Conservation (phyloP, 2,888 invertebrate species). For the Caenorhabditis afra region DNA sequence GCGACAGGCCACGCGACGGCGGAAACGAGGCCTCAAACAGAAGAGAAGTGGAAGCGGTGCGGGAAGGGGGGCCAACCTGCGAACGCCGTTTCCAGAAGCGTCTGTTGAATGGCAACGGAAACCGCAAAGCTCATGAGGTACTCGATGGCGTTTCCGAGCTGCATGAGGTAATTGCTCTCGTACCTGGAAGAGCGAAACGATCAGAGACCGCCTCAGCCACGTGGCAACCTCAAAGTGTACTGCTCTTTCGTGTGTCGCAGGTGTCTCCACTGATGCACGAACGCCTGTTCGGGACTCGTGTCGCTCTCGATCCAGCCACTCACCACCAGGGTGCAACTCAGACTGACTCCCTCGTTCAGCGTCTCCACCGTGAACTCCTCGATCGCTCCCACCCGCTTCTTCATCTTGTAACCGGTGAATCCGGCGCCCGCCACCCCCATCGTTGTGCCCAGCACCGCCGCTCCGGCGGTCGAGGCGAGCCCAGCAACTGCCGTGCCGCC, state of each 20-base stretch:
- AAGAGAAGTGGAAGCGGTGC: background rate
- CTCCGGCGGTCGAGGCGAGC: slow-evolving; percentile 83
- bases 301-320: slow-evolving; percentile 85
- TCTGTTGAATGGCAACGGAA: slow-evolving; percentile 84
- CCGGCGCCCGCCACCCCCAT: slow-evolving; percentile 87
- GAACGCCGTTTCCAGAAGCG: slow-evolving; percentile 85
- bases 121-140: slow-evolving; percentile 84
- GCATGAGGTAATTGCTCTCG: slow-evolving; percentile 69
- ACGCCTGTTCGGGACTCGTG: slow-evolving; percentile 77
- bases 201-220: background rate
- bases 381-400: slow-evolving; percentile 85
- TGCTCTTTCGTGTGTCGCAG: slow-evolving; percentile 84
- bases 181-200: slow-evolving; percentile 44
- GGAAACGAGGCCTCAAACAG: slow-evolving; percentile 83
- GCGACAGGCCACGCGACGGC: slow-evolving; percentile 86
- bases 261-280: slow-evolving; percentile 84
- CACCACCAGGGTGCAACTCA: slow-evolving; percentile 85
- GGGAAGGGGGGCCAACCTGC: slow-evolving; percentile 82
- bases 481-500: slow-evolving; percentile 81
- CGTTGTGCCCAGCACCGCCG: slow-evolving; percentile 83
- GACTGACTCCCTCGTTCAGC: slow-evolving; percentile 80
- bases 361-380: slow-evolving; percentile 86
- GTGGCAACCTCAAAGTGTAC: slow-evolving; percentile 85
- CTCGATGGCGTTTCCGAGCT: slow-evolving; percentile 83
- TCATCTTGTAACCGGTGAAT: slow-evolving; percentile 85